Evolutionary conservation across 2,888 invertebrate species (phyloP), one percentile per base, ranked within the genome.

Genomic region (Plutella xylostella): DNA sequence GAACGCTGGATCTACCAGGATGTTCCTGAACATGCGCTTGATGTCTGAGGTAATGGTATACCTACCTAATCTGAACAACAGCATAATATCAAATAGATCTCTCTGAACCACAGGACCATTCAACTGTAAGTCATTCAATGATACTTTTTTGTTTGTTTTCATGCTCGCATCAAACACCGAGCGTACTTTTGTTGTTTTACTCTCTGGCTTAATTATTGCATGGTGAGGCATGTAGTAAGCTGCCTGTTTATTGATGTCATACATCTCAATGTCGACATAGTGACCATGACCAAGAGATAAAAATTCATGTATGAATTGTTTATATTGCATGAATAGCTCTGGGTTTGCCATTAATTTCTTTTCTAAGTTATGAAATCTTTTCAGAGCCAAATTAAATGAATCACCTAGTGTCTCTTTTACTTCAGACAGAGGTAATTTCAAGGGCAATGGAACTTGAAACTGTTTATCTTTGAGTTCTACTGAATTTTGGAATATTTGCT

Each of bases 71-170:
- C 54, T 15, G 34, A 43, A 51, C 9, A 52, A 28, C 4, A 54
- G n/a, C 2, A 55, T 2, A 11, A 55, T 51, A 31, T 55, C 50
- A 45, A 52, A 51, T 6, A 52, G 22, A 11, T 50, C 51, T 33
- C 40, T 47, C 43, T 53, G 51, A 2, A 49, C 49, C 1, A 41
- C 19, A 4, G 51, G 45, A 0, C 47, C 49, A 45, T 51, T 51
- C 4, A 50, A 3, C 2, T 42, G 15, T 2, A 48, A 3, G 38
- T 48, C 47, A 30, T 52, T 47, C 1, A 48, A 20, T 1, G 50
- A 50, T 4, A 47, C 14, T 28, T 46, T 47, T 11, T 45, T 45
- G 11, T 30, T 43, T 5, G 48, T 45, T n/a, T 37, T 37, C 37
- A 39, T 31, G 1, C 44, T 46, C 2, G 35, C 43, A 17, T 44